Evolutionary conservation across 2,113 vertebrate genomes (phyloP).

Genomic region (Oryzias curvinotus): DNA sequence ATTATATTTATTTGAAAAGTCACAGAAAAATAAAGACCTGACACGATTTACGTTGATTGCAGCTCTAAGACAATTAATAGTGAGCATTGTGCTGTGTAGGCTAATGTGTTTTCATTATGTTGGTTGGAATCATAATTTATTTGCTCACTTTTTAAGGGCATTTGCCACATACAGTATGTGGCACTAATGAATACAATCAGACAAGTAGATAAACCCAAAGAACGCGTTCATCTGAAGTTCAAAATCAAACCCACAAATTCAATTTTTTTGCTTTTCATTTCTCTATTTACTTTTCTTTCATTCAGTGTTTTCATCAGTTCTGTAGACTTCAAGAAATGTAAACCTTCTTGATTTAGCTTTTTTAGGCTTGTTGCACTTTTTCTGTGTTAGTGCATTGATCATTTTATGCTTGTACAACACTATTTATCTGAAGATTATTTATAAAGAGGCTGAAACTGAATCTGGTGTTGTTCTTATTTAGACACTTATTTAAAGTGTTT

Average conservation of each 20-base stretch:
- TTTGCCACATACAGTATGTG: constrained; percentile 57
- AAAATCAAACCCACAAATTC: constrained; percentile 42
- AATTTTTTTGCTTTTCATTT: constrained; percentile 10
- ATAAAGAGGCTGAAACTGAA: constrained; percentile 69
- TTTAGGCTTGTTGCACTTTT: constrained; percentile 64
- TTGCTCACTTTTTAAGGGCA: constrained; percentile 68
- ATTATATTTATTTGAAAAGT: constrained; percentile 24
- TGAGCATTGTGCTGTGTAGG: constrained; percentile 40
- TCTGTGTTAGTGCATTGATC: constrained; percentile 56
- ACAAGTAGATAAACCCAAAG: constrained; percentile 67
- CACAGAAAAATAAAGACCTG: constrained; percentile 9
- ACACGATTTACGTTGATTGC: constrained; percentile 16
- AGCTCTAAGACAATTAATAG: constrained; percentile 33
- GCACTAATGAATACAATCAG: constrained; percentile 67
- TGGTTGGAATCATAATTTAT: constrained; percentile 58
- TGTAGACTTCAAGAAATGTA: constrained; percentile 22
- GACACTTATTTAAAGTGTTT: neutral
- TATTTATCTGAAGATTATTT: constrained; percentile 74
- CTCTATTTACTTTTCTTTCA: constrained; percentile 28
- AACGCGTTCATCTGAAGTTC: constrained; percentile 44
- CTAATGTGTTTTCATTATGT: constrained; percentile 52
- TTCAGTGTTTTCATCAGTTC: constrained; percentile 35
- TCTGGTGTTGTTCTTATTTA: constrained; percentile 49
- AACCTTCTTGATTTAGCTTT: constrained; percentile 25
- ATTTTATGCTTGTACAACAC: constrained; percentile 66